A percentile compares a stretch with the other conserved stretches of the same genome.
These are phyloP conservation scores for Drosophila demipolita DNA, from an alignment of 2,888 invertebrate genomes.

Conservation along the genomic window DNA sequence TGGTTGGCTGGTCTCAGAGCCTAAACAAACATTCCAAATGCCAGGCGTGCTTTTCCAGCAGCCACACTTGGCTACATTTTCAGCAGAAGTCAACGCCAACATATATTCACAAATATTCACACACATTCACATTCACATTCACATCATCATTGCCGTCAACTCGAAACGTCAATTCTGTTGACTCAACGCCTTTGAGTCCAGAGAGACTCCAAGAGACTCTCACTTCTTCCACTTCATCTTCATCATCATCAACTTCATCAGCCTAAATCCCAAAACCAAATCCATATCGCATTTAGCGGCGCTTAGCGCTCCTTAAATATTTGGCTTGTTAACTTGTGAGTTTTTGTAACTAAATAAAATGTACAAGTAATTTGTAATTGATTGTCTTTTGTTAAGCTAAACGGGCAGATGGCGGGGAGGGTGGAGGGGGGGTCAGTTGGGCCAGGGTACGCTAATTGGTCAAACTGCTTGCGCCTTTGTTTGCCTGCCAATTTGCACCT, in stretches of 20 bases:
- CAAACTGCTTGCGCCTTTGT: constrained; percentile 78
- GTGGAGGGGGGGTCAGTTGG: background rate
- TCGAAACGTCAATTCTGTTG: constrained; percentile 79
- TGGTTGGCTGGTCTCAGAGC: constrained; percentile 34
- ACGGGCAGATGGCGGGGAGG: too few species aligned
- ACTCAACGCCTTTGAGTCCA: constrained; percentile 71
- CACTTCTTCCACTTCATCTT: constrained; percentile 12
- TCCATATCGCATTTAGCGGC: constrained; percentile 48
- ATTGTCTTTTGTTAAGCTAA: constrained; percentile 60
- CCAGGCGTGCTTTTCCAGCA: constrained; percentile 40
- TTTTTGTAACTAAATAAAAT: constrained; percentile 51
- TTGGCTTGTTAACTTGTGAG: constrained; percentile 59
- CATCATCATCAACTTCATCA: background rate
- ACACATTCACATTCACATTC: constrained; percentile 29
- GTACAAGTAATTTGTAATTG: constrained; percentile 61
- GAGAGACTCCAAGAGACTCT: background rate
- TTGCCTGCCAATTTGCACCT: constrained; percentile 74
- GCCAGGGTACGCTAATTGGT: constrained; percentile 65
- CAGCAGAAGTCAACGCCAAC: constrained; percentile 81
- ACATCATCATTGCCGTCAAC: constrained; percentile 64
- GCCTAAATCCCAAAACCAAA: background rate
- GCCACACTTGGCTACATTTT: constrained; percentile 75
- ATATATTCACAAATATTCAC: constrained; percentile 33
- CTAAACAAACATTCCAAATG: constrained; percentile 78
- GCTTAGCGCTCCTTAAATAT: constrained; percentile 70